Percentiles rank a stretch among this genome's conserved stretches.
Conservation (phyloP, 2,888 invertebrate genomes). For the Malthinus flaveolus region DNA sequence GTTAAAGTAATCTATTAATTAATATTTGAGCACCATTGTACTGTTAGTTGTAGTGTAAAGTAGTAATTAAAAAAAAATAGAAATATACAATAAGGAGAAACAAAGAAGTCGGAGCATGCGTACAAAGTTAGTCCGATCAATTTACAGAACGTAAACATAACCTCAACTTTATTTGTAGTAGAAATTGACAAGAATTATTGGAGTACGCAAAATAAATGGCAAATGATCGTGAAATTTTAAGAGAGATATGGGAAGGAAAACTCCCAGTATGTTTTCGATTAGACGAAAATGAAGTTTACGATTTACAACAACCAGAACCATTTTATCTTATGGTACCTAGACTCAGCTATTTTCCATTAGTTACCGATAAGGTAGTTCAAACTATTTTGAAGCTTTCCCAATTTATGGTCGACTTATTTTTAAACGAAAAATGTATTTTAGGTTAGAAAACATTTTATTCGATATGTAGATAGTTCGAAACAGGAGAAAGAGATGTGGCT, state of each 20-base stretch:
- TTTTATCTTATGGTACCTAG: slow-evolving; percentile 93
- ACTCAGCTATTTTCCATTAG: slow-evolving; percentile 91
- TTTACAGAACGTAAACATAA: not conserved
- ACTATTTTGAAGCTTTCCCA: not conserved
- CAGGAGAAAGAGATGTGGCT: slow-evolving; percentile 92
- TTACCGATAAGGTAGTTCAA: slow-evolving; percentile 83
- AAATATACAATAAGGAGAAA: no score
- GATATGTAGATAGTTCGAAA: slow-evolving; percentile 78
- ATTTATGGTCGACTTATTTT: no score
- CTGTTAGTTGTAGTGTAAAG: no score
- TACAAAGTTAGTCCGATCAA: no score
- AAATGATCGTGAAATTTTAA: slow-evolving; percentile 90
- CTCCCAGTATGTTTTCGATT: slow-evolving; percentile 92
- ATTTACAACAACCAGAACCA: slow-evolving; percentile 88
- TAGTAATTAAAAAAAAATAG: no score
- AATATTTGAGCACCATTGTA: no score
- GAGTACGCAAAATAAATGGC: slow-evolving; percentile 66
- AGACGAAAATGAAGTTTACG: slow-evolving; percentile 84
- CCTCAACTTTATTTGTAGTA: not conserved
- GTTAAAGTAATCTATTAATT: no score
- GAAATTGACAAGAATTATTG: not conserved
- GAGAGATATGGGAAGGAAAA: slow-evolving; percentile 96
- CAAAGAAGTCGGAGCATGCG: no score
- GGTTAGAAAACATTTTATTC: slow-evolving; percentile 87
- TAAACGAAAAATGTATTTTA: slow-evolving; percentile 49